A percentile compares a stretch with the other conserved stretches of the same genome.
Evolutionary conservation across 2,888 invertebrate genomes (phyloP).

Genomic region (Cosmia trapezina): DNA sequence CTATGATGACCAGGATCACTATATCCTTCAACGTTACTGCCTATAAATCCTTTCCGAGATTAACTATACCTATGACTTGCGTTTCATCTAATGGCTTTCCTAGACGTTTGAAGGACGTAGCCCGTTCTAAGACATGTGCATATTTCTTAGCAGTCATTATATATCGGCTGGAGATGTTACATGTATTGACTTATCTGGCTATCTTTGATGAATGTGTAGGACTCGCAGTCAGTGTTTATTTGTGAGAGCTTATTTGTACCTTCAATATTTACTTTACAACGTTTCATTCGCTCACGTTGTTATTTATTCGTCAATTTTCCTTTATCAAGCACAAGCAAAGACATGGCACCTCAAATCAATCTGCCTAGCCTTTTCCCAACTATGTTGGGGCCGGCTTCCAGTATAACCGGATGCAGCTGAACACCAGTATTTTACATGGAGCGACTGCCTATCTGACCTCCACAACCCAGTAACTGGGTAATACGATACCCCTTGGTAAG

Average conservation of each 20-base stretch:
- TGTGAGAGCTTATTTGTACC: background rate
- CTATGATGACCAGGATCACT: background rate
- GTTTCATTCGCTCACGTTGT: background rate
- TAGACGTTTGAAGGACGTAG: conserved; percentile 50
- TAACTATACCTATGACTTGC: conserved; percentile 61
- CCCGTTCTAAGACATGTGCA: conserved; percentile 33
- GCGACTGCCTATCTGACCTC: too few species aligned
- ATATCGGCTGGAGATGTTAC: conserved; percentile 20
- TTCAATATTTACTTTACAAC: too few species aligned
- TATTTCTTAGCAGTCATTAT: conserved; percentile 29
- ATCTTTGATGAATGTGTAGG: conserved; percentile 28
- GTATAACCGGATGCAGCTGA: too few species aligned
- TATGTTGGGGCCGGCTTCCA: too few species aligned
- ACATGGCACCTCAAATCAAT: too few species aligned
- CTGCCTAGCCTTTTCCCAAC: too few species aligned
- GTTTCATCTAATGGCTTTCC: conserved; percentile 52
- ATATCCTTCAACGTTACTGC: background rate
- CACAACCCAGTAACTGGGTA: too few species aligned
- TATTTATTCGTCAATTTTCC: background rate
- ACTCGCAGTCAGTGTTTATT: background rate
- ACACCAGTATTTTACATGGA: too few species aligned
- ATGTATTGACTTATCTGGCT: conserved; percentile 33
- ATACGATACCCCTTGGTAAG: too few species aligned
- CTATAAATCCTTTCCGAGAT: background rate
- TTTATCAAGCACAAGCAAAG: background rate